Evolutionary conservation across 1,140 invertebrate genomes (phyloP), one percentile per base, ranked within the genome.

Genomic region (Formica exsecta): DNA sequence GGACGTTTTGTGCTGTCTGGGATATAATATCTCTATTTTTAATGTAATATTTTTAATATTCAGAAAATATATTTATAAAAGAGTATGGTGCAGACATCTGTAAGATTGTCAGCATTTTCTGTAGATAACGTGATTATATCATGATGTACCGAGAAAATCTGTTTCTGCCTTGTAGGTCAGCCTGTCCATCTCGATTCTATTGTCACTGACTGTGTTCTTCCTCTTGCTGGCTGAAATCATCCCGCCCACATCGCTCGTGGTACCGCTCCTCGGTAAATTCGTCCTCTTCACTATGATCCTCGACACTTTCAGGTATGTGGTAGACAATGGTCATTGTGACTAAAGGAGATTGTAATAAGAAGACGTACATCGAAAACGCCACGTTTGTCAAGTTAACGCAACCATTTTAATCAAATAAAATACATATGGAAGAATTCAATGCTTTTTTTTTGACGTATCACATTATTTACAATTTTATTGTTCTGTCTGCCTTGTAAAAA

Each of bases 281-380:
- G 98, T 99, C 90, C 97, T 99, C 79, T 99, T 99, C 96, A 99
- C 99, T 70, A 99, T 99, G 99, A 99, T 99, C 92, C 96, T 99
- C 89, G 99, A 99, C 94, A 98, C 98, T 62, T 98, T 98, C 95
- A 99, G 99, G 97, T 98, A 95, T 95, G 48, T 51, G 95, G 38
- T 61, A 57, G 25, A 74, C 5, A 59, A 41, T 11, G 25, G 51
- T 22, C 8, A 4, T 51, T 6, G 16, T 5, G 5, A 38, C 8
- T 16, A 13, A 6, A 61, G 13, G 41, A 57, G 6, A 19, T 68
- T 41, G 16, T 68, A 54, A 38, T 16, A 59, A 16, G 29, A 48
- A 11, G 32, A 11, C 16, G 6, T 32, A 22, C 13, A 8, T 66
- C 25, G 1, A 32, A 32, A 3, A 65, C 25, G 25, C 3, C 29